Base-by-base conservation (phyloP, 2,113 vertebrate species). In the Panthera uncia region DNA sequence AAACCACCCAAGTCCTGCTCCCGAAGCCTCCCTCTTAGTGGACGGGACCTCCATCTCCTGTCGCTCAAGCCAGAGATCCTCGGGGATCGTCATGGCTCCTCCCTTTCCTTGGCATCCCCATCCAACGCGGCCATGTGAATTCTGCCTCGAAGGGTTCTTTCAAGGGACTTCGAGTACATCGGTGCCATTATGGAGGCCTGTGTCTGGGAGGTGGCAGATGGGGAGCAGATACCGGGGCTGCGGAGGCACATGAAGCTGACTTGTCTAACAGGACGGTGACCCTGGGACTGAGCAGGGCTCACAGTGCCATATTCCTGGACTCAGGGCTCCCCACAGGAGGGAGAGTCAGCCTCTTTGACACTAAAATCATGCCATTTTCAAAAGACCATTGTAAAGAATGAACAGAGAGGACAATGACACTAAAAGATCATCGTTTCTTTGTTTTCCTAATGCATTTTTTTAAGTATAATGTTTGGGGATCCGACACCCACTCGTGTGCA, bases 221-320 rank as follows among this genome's bases (percentile, higher is more conserved):
- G n/a, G 79, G 36, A 38, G 7, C 48, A 31, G 2, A 5, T 11
- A 4, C 5, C 0, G 3, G 50, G 48, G 23, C 16, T 0, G 0
- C 3, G 5, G 23, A 52, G 23, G 31, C 13, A 18, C 1, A 21
- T 0, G 9, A 33, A 33, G 29, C 0, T 15, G 63, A 38, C 33
- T 25, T 48, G 5, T 90, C 65, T 57, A 19, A 11, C 31, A 71
- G 45, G 55, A 66, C 4, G 3, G 52, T 7, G 45, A 57, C 12
- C 19, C 57, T 2, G 14, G 48, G 3, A 0, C 27, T 31, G 19
- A 63, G 41, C 38, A 61, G 50, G 12, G 63, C 10, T 14, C 21
- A 19, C 52, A 4, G n/a, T 31, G 80, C 68, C 4, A 2, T 4
- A 11, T 16, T 15, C 61, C 71, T 3, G 31, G 41, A 12, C 11